Percentiles rank a stretch among this genome's conserved stretches.
phyloP scores from a whole-genome alignment of 2,888 invertebrate species.

The Allygus modestus region DNA sequence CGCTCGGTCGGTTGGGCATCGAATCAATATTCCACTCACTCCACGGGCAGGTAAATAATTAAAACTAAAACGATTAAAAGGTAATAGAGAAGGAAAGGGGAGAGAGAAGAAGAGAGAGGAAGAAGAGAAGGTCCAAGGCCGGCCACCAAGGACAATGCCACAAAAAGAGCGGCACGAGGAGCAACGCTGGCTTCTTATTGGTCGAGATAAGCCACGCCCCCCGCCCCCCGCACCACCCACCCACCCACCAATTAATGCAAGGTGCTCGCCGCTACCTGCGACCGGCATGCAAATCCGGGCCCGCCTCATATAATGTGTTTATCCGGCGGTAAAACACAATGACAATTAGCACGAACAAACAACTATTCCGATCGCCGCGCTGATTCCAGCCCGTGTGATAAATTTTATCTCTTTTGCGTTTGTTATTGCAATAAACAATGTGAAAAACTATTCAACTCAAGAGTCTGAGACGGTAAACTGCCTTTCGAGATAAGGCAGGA shows the following conservation, averaged over 20 bases:
- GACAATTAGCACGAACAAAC: slow-evolving; percentile 26
- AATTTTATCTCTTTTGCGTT: slow-evolving; percentile 3
- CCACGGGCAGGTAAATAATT: slow-evolving; percentile 41
- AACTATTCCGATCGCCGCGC: neutral
- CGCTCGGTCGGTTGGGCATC: too few relatives aligned
- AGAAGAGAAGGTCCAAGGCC: slow-evolving; percentile 59
- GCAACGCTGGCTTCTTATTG: slow-evolving; percentile 22
- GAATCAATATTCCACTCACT: slow-evolving; percentile 49
- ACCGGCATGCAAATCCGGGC: slow-evolving; percentile 27
- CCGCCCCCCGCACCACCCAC: slow-evolving; percentile 29
- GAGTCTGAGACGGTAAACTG: neutral
- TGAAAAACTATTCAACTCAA: neutral
- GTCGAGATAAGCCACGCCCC: slow-evolving; percentile 47
- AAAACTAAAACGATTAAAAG: slow-evolving; percentile 60
- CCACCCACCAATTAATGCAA: slow-evolving; percentile 41
- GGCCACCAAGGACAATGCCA: slow-evolving; percentile 60
- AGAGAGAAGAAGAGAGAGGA: slow-evolving; percentile 1
- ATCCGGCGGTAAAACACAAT: neutral
- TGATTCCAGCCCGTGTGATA: neutral
- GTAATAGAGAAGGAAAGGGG: slow-evolving; percentile 56
- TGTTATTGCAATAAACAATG: slow-evolving; percentile 35
- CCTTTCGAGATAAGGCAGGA: neutral
- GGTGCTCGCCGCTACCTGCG: slow-evolving; percentile 52
- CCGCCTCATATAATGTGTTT: slow-evolving; percentile 8
- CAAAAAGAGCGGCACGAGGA: slow-evolving; percentile 58